phyloP scores from a whole-genome alignment of 2,113 vertebrate genomes.

The Anhinga rufa region DNA sequence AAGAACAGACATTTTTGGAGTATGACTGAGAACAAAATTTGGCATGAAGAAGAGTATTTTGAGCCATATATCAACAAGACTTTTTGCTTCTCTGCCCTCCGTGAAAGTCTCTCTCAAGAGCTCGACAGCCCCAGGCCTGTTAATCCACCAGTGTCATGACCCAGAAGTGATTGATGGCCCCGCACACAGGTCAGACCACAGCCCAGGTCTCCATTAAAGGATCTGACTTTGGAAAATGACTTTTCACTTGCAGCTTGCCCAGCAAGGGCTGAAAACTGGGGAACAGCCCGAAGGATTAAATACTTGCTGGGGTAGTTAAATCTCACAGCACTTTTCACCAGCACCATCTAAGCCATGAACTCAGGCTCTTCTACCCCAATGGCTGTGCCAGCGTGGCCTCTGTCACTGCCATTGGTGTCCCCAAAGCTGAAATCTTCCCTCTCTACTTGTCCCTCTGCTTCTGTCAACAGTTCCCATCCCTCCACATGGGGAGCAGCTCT shows the following conservation, averaged over 20 bases:
- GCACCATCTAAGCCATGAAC: not conserved
- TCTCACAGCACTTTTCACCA: not conserved
- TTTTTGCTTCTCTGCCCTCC: not conserved
- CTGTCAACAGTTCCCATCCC: not conserved
- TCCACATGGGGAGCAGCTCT: not conserved
- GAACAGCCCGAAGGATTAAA: not conserved
- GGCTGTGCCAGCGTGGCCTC: not conserved
- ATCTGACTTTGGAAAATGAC: not conserved
- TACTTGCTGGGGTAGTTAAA: not conserved
- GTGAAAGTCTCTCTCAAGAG: not conserved
- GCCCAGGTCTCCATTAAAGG: not conserved
- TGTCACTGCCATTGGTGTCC: not conserved
- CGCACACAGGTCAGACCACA: not conserved
- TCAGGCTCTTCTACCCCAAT: not conserved
- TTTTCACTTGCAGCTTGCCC: not conserved
- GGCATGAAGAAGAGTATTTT: not conserved
- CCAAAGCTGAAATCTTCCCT: not conserved
- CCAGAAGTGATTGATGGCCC: not conserved
- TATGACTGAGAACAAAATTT: not conserved
- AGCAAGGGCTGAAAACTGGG: not conserved
- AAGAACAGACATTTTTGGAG: slow-evolving; percentile 23
- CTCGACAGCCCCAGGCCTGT: not conserved
- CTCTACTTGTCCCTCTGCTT: not conserved
- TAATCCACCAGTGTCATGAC: not conserved
- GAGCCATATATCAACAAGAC: not conserved